Evolutionary conservation across 2,113 vertebrate species (phyloP), one percentile per base, ranked within the genome.

Genomic region (Numenius arquata): DNA sequence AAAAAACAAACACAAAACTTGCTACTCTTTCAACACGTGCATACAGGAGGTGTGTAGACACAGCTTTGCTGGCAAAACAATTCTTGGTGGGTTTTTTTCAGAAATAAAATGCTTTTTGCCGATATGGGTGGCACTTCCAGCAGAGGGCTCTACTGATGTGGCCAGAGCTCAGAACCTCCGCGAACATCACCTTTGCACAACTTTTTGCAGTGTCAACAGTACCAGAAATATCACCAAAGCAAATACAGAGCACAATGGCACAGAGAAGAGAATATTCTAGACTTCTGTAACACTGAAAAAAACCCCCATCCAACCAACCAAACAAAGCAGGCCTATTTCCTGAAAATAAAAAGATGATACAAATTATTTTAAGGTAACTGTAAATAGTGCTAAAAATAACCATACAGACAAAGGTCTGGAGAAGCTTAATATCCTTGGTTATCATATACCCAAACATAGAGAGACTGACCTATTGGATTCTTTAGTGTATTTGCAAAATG

Each of bases 81-180:
- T 34, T 75, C 38, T 50, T 32, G 56, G 41, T 26, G 41, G 12
- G 0, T 38, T 67, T 61, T 38, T 43, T 16, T 36, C 17, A 32
- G 20, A 87, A 86, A 66, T 56, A 19, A 93, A 92, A 50, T 3
- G 32, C 6, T 30, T 89, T 91, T 56, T 91, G 66, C 58, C 87
- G 85, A 27, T 3, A n/a, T 0, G 3, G 85, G 27, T 83, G 75
- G 82, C 75, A 95, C 26, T 91, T 91, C 94, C 93, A 96, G 95
- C 85, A 96, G 95, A 95, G 95, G 95, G 90, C 95, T 96, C 95
- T 96, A 88, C 95, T 91, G 94, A 92, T 18, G 12, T 38, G 58
- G 89, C 74, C 89, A 89, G 2, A 90, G 19, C 80, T 83, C 70
- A 12, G 78, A 58, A 61, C 47, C 52, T 89, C 70, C 9, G 2